Percentiles rank a stretch among this genome's conserved stretches.
phyloP scores from a whole-genome alignment of 2,113 vertebrate species.

The Brachionichthys hirsutus region DNA sequence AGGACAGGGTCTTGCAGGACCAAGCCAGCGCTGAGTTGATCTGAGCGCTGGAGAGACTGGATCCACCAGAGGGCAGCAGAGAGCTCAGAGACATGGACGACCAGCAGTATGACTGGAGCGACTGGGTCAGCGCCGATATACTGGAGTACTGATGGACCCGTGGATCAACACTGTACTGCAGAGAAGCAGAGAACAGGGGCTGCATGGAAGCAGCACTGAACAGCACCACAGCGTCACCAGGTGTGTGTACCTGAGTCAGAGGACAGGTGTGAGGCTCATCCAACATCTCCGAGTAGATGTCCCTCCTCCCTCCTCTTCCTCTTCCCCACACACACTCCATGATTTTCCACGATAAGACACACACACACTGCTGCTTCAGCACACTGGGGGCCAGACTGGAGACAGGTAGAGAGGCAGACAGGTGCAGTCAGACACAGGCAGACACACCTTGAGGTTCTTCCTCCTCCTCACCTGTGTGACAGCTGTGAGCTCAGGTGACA shows the following conservation, averaged over 20 bases:
- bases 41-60: constrained; percentile 67
- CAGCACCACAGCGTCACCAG: not conserved
- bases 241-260: constrained; percentile 72
- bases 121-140: constrained; percentile 58
- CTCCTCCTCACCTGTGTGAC: constrained; percentile 53
- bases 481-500: constrained; percentile 63
- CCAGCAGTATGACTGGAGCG: constrained; percentile 68
- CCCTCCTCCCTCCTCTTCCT: constrained; percentile 56
- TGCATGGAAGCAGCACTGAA: not conserved
- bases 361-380: constrained; percentile 57
- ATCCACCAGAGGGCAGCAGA: constrained; percentile 67
- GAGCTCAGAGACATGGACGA: constrained; percentile 65
- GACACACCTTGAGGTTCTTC: not conserved
- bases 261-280: constrained; percentile 80
- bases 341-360: constrained; percentile 68
- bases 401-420: not conserved
- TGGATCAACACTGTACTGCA: constrained; percentile 69
- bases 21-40: constrained; percentile 79
- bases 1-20: constrained; percentile 63
- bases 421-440: constrained; percentile 7
- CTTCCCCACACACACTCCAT: constrained; percentile 60
- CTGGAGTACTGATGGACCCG: constrained; percentile 61
- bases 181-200: constrained; percentile 13
- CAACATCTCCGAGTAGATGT: constrained; percentile 86
- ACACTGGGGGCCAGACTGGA: constrained; percentile 59